Base-by-base conservation (phyloP, 1,140 invertebrate genomes). In the Drosophila prosaltans region DNA sequence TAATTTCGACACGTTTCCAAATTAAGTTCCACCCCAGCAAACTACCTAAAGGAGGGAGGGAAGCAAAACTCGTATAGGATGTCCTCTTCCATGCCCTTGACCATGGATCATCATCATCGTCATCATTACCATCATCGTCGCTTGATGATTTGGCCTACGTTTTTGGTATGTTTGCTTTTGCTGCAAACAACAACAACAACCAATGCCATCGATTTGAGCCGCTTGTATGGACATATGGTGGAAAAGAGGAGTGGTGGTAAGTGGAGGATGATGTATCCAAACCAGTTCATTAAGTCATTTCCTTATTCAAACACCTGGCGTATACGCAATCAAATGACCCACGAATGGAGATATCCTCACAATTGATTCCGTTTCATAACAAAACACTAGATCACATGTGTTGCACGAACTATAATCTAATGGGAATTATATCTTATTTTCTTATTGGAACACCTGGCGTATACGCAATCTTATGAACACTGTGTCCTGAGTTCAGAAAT, bases 151-250 rank as follows among this genome's bases (percentile, higher is more conserved):
- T 91, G 86, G 86, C 83, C 90, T 26, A 80, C 80, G n/a, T 72
- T 91, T 21, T 72, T 75, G 28, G 67, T 85, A 55, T 72, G 80
- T 51, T 64, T 91, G 69, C 57, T 90, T 68, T 58, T 91, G 43
- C 72, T 85, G 28, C 72, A 81, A 54, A 62, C 84, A 55, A 60
- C 69, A 59, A 74, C 70, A 62, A 75, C 81, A 61, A 91, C 90
- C 21, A 78, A 72, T 66, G 92, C 90, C 70, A 92, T 92, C 71
- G 92, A 92, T 82, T 90, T 92, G 77, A 92, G 91, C 58, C 91
- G 92, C 30, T 68, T 92, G 58, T 92, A 92, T 65, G 92, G 92
- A 7, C 92, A 92, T 65, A 86, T 91, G 76, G 88, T 92, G 26
- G 88, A 92, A 62, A 92, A 92, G 61, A 79, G 92, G 21, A 91